Percentiles rank a stretch among this genome's conserved stretches.
Evolutionary conservation across 2,888 invertebrate genomes (phyloP).

Genomic region (Micropterix aruncella): DNA sequence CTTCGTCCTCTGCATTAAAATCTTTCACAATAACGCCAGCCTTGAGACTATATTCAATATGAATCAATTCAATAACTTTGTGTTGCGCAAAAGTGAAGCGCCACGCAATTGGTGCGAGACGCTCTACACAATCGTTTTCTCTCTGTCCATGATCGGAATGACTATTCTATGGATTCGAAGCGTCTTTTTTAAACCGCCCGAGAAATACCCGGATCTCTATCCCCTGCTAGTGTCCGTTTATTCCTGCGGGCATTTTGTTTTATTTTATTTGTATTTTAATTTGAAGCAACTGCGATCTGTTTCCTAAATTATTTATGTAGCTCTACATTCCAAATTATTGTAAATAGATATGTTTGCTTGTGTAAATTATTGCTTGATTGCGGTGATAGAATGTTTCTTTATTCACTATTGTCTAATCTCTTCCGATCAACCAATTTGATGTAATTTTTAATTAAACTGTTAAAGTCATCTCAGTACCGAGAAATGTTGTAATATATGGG

Average conservation of each 20-base stretch:
- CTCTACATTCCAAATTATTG: neutral
- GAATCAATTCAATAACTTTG: constrained; percentile 14
- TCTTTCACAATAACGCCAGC: constrained; percentile 19
- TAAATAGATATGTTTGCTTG: no score
- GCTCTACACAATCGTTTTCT: constrained; percentile 18
- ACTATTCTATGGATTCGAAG: constrained; percentile 39
- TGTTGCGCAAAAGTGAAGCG: constrained; percentile 16
- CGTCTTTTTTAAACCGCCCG: constrained; percentile 50
- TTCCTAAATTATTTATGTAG: neutral
- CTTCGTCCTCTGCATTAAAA: constrained; percentile 24
- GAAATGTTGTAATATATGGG: no score
- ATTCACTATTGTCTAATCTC: no score
- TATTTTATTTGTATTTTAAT: constrained; percentile 64
- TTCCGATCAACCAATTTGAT: no score
- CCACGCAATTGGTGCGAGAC: constrained; percentile 11
- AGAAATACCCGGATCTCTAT: constrained; percentile 67
- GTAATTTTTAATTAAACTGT: no score
- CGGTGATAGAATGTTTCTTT: no score
- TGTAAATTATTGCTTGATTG: no score
- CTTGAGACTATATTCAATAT: neutral
- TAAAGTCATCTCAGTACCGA: no score
- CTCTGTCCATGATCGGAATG: constrained; percentile 49
- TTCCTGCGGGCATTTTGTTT: constrained; percentile 68
- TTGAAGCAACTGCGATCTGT: constrained; percentile 35
- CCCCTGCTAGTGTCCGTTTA: constrained; percentile 67